These are phyloP conservation scores for Notolabrus celidotus DNA, from an alignment of 2,797 vertebrate species.

Conservation along the genomic window DNA sequence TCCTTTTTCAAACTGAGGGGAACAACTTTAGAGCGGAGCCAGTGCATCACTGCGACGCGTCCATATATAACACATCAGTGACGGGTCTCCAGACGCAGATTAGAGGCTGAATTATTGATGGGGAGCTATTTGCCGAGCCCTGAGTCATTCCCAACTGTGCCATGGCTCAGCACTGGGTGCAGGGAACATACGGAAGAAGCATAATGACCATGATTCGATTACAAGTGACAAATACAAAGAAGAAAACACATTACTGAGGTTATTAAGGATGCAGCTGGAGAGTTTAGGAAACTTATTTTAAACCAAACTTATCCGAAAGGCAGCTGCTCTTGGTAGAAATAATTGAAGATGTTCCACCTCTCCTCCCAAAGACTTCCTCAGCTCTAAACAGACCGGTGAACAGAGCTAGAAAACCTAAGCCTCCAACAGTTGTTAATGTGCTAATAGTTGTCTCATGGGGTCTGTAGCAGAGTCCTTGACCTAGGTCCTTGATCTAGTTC, in stretches of 20 bases:
- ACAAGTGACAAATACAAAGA: constrained; percentile 12
- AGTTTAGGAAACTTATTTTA: neutral
- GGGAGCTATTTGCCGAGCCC: constrained; percentile 66
- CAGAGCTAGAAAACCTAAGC: no score
- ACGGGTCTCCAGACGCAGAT: constrained; percentile 69
- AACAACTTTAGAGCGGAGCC: constrained; percentile 10
- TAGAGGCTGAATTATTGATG: constrained; percentile 82
- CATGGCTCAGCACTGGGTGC: neutral
- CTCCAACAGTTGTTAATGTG: no score
- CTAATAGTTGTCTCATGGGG: no score
- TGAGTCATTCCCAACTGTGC: constrained; percentile 47
- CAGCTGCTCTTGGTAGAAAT: no score
- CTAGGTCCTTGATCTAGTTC: no score
- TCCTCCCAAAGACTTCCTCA: no score
- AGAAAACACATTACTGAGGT: neutral
- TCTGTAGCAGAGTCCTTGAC: no score
- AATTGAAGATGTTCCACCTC: no score
- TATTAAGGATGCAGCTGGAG: no score
- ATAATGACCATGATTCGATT: neutral
- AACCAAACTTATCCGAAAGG: no score
- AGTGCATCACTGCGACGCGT: constrained; percentile 36
- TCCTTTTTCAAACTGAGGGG: neutral
- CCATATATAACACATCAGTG: constrained; percentile 44
- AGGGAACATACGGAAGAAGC: constrained; percentile 1
- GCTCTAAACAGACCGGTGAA: no score